Percentiles rank a stretch among this genome's conserved stretches.
Evolutionary conservation across 2,797 vertebrate genomes (phyloP).

Genomic region (Coccyzus lansbergi): DNA sequence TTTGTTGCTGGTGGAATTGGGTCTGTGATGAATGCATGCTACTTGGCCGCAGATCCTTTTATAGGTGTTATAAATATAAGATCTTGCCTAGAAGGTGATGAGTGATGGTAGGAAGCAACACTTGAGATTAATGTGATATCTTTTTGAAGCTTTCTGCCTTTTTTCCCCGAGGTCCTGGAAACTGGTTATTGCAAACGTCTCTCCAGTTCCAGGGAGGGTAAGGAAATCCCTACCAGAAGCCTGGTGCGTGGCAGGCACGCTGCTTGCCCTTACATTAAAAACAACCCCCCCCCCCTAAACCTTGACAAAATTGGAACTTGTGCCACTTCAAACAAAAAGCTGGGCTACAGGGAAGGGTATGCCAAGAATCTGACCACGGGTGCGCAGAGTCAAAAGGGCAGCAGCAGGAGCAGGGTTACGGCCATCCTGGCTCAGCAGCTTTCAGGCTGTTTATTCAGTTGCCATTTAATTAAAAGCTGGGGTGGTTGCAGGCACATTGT

Average conservation of each 20-base stretch:
- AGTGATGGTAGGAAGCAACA: background rate
- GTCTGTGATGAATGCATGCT: accelerated
- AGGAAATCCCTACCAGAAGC: background rate
- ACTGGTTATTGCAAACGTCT: background rate
- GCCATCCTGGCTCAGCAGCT: background rate
- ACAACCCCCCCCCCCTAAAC: background rate
- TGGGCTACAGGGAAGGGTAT: constrained; percentile 11
- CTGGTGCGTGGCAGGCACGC: background rate
- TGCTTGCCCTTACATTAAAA: background rate
- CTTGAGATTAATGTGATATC: background rate
- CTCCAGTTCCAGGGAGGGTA: background rate
- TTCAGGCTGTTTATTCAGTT: constrained; percentile 58
- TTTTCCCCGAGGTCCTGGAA: background rate
- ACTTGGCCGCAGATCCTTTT: background rate
- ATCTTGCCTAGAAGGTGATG: background rate
- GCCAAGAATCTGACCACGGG: constrained; percentile 52
- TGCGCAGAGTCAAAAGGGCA: constrained; percentile 53
- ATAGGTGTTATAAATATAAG: background rate
- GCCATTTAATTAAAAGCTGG: constrained; percentile 49
- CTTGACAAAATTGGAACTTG: background rate
- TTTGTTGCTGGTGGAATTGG: background rate
- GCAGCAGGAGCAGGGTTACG: background rate
- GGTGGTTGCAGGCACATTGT: background rate
- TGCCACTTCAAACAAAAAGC: background rate
- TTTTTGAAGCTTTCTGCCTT: background rate